Evolutionary conservation across 2,797 vertebrate species (phyloP).

Genomic region (Myripristis murdjan): DNA sequence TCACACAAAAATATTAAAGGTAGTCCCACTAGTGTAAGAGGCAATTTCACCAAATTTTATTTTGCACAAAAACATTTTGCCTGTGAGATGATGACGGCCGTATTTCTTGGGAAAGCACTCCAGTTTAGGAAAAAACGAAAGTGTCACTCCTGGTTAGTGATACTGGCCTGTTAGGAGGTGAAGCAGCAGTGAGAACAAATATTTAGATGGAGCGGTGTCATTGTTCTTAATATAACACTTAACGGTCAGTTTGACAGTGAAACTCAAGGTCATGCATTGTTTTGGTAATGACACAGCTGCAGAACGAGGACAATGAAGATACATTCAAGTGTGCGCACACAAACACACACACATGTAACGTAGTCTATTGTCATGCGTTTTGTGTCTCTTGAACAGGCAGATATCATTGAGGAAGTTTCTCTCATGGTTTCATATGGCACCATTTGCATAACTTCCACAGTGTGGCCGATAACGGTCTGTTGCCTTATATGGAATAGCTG

Average conservation of each 20-base stretch:
- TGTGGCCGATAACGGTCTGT: constrained; percentile 46
- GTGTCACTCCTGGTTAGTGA: too few relatives aligned
- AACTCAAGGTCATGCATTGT: background rate
- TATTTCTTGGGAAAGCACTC: too few relatives aligned
- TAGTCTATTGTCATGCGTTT: background rate
- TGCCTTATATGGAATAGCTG: constrained; percentile 70
- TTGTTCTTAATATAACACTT: too few relatives aligned
- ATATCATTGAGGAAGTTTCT: constrained; percentile 63
- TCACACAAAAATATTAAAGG: too few relatives aligned
- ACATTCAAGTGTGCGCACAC: background rate
- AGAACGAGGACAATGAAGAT: background rate
- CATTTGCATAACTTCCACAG: constrained; percentile 78
- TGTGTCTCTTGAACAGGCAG: background rate
- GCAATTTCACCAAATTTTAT: too few relatives aligned
- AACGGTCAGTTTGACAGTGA: background rate
- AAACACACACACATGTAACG: background rate
- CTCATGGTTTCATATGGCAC: constrained; percentile 2
- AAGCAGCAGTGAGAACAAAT: too few relatives aligned
- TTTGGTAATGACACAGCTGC: background rate
- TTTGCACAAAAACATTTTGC: too few relatives aligned
- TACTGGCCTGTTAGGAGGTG: too few relatives aligned
- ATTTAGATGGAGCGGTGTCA: too few relatives aligned
- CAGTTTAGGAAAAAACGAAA: too few relatives aligned
- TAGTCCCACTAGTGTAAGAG: too few relatives aligned
- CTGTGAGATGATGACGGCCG: too few relatives aligned